These are phyloP conservation scores for Tetraodon nigroviridis DNA, from an alignment of 2,113 vertebrate genomes.

Conservation along the genomic window DNA sequence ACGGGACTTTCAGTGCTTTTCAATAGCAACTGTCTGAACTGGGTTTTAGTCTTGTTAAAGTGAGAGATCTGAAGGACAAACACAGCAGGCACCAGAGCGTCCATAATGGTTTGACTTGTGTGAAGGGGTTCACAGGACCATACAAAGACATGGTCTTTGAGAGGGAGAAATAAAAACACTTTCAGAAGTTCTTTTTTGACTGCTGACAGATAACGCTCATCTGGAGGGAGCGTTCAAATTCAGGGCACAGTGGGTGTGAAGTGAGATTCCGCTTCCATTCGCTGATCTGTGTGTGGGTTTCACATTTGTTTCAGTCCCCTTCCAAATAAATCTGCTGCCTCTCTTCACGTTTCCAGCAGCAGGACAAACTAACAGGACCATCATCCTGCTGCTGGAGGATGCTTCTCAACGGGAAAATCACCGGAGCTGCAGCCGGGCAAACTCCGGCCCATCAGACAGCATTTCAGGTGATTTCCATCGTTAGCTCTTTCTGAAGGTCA, in stretches of 20 bases:
- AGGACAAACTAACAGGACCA: too few species aligned
- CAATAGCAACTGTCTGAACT: too few species aligned
- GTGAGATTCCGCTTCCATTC: conserved; percentile 19
- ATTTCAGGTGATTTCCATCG: too few species aligned
- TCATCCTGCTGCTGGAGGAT: too few species aligned
- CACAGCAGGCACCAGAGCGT: neutral
- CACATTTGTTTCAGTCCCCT: conserved; percentile 22
- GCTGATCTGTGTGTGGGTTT: conserved; percentile 38
- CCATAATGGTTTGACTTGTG: neutral
- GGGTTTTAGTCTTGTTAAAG: too few species aligned
- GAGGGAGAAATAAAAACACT: neutral
- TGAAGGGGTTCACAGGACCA: conserved; percentile 3
- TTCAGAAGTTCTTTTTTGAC: neutral
- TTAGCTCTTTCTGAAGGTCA: too few species aligned
- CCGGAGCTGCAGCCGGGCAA: too few species aligned
- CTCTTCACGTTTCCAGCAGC: neutral
- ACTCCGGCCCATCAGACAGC: too few species aligned
- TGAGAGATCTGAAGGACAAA: neutral
- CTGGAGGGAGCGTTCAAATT: conserved; percentile 29
- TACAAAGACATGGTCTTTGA: conserved; percentile 3
- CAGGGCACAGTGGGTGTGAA: conserved; percentile 35
- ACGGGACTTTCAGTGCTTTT: too few species aligned
- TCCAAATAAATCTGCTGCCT: conserved; percentile 10
- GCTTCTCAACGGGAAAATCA: too few species aligned
- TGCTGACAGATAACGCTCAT: conserved; percentile 6